Base-by-base conservation (phyloP, 2,888 invertebrate genomes). In the Parnassius mnemosyne region DNA sequence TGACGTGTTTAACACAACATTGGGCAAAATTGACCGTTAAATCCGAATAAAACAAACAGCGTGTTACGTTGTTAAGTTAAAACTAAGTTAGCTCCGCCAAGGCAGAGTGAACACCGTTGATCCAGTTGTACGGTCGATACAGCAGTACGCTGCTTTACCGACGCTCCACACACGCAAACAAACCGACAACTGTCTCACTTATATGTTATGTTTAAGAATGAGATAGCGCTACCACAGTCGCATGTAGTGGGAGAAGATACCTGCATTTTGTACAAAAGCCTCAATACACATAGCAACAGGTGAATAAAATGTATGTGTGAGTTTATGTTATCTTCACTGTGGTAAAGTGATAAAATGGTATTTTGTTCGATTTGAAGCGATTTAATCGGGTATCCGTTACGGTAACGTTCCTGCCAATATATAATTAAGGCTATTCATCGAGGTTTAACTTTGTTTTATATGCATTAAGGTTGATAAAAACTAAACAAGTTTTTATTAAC, bases 81-180 rank as follows among this genome's bases (percentile, higher is more conserved):
- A 89, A 91, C 91, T 91, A 91, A 90, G 87, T 85, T 85, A 80
- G 80, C 80, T 80, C 81, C 82, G 84, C 84, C 85, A 84, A 75
- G 83, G 78, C 80, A 84, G 83, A 73, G 68, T 71, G 85, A 87
- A 88, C 89, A 92, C 92, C 92, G 92, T 92, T 92, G 92, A 87
- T 89, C 89, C 87, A 87, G 84, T 86, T 87, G 81, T 77, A 73
- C 74, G 66, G 86, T 89, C 88, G 89, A 80, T 84, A 85, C 78
- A 84, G 77, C 87, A 85, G 87, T 72, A 70, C 66, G 71, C 88
- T 81, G 83, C 77, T 85, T 89, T 87, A 84, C 84, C 89, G 87
- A 87, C 85, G 71, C 69, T 69, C 68, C 63, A 66, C 57, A 69
- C 66, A 69, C 70, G 72, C 71, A 71, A 61, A 65, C 68, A 72